phyloP scores from a whole-genome alignment of 2,113 vertebrate genomes.

The Oophaga pumilio region DNA sequence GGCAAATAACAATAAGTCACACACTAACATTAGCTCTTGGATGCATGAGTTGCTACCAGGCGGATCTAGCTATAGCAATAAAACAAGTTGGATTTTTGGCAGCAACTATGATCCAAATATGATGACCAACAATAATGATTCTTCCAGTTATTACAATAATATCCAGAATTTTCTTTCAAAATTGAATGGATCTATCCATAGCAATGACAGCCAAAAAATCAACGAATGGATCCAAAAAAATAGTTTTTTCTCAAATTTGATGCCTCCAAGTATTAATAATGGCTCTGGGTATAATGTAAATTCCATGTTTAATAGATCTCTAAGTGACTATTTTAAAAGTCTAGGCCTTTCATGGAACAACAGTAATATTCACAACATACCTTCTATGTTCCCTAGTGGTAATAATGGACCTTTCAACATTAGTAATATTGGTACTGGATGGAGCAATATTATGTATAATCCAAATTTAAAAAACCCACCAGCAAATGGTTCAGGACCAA shows the following conservation, averaged over 20 bases:
- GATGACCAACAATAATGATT: neutral
- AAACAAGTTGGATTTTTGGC: neutral
- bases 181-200: neutral
- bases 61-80: neutral
- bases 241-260: neutral
- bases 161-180: neutral
- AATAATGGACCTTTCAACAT: neutral
- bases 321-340: neutral
- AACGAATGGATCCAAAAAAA: neutral
- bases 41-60: neutral
- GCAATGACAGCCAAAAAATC: neutral
- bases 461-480: neutral
- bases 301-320: neutral
- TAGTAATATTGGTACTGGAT: neutral
- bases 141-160: neutral
- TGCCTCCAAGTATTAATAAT: neutral
- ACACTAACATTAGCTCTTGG: neutral
- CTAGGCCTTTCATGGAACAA: neutral
- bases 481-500: neutral
- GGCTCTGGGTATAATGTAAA: neutral
- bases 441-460: neutral
- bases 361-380: neutral
- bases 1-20: neutral
- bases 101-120: neutral
- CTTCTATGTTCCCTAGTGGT: neutral